These are phyloP conservation scores for Caenorhabditis macrosperma DNA, from an alignment of 2,888 invertebrate genomes.

Conservation along the genomic window DNA sequence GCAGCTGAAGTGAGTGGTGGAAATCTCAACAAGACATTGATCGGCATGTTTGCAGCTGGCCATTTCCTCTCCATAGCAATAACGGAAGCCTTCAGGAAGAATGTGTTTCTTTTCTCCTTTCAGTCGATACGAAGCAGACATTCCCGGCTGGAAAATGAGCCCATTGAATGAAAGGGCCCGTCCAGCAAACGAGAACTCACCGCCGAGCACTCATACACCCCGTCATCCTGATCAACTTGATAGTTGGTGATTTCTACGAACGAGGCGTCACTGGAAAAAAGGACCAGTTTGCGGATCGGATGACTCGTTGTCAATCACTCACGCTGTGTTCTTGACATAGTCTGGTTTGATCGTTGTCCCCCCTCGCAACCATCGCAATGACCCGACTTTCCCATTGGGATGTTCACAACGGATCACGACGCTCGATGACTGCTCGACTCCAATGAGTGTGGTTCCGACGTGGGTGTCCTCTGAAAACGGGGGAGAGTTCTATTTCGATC, in stretches of 20 bases:
- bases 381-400: conserved; percentile 46
- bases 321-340: conserved; percentile 52
- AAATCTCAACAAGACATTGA: conserved; percentile 48
- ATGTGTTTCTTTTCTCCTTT: conserved; percentile 52
- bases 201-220: conserved; percentile 62
- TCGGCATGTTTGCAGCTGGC: conserved; percentile 60
- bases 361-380: conserved; percentile 55
- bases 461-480: conserved; percentile 44
- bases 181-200: conserved; percentile 16
- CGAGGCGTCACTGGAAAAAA: conserved; percentile 41
- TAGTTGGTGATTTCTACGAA: conserved; percentile 48
- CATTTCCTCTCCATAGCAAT: conserved; percentile 58
- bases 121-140: conserved; percentile 63
- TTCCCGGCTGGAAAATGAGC: conserved; percentile 46
- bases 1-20: conserved; percentile 52
- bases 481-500: neutral
- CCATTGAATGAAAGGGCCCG: neutral
- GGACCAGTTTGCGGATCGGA: conserved; percentile 5
- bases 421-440: conserved; percentile 55
- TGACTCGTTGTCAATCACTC: conserved; percentile 15
- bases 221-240: conserved; percentile 40
- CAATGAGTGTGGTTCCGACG: conserved; percentile 54
- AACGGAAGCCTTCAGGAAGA: conserved; percentile 58
- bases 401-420: conserved; percentile 59
- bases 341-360: conserved; percentile 45